phyloP scores from a whole-genome alignment of 2,888 invertebrate genomes.

The Adelognathus sp. region DNA sequence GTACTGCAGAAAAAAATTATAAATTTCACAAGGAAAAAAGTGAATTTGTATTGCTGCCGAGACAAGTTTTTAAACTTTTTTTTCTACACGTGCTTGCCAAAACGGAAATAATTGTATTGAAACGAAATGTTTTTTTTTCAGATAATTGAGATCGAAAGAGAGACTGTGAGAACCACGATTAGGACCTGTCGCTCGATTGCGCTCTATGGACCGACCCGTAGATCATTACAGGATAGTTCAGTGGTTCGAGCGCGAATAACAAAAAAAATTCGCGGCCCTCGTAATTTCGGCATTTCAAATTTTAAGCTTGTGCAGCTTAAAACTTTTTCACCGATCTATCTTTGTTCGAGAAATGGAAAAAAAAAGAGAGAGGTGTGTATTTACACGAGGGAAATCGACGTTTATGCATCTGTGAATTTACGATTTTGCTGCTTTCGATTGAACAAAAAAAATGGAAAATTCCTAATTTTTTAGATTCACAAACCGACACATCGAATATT shows the following conservation, averaged over 20 bases:
- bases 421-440: background rate
- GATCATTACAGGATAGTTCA: background rate
- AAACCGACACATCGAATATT: too few relatives aligned
- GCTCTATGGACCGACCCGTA: slow-evolving; percentile 1
- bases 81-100: background rate
- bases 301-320: slow-evolving; percentile 27
- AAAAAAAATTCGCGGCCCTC: background rate
- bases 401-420: background rate
- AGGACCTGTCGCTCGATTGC: slow-evolving; percentile 44
- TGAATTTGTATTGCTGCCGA: slow-evolving; percentile 51
- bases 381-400: slow-evolving; percentile 34
- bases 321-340: slow-evolving; percentile 45
- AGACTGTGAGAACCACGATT: slow-evolving; percentile 8
- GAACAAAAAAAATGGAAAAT: too few relatives aligned
- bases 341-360: slow-evolving; percentile 60
- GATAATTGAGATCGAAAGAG: background rate
- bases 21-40: background rate
- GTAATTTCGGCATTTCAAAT: slow-evolving; percentile 4
- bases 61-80: slow-evolving; percentile 12
- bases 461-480: too few relatives aligned
- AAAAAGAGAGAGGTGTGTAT: slow-evolving; percentile 36
- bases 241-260: background rate
- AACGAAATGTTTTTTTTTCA: background rate
- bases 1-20: background rate
- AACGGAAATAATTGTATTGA: background rate